Conservation (phyloP, 2,113 vertebrate species). For the Dascyllus trimaculatus region DNA sequence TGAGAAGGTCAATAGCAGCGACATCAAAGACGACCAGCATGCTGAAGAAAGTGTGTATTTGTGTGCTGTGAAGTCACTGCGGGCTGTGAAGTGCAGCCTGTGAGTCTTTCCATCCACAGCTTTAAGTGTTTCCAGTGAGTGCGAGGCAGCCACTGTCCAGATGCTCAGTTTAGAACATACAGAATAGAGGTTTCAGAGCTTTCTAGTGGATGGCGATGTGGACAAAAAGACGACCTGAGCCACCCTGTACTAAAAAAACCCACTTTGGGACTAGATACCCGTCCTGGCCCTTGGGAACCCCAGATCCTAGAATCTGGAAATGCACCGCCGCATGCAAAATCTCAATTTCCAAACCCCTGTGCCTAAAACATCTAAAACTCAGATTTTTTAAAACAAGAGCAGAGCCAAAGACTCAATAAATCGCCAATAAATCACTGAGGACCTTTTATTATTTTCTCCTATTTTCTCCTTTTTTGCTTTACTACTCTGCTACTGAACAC, state of each 20-base stretch:
- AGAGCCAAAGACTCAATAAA: conserved; percentile 82
- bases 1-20: conserved; percentile 12
- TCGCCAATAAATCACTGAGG: conserved; percentile 77
- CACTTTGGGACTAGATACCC: not conserved
- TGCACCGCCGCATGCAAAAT: conserved; percentile 61
- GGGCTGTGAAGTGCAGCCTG: conserved; percentile 8
- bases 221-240: not conserved
- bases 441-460: conserved; percentile 55
- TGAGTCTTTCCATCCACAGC: conserved; percentile 59
- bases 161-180: conserved; percentile 37
- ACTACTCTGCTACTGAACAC: conserved; percentile 76
- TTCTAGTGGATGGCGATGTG: conserved; percentile 25
- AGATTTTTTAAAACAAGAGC: conserved; percentile 81
- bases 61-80: conserved; percentile 47
- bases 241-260: conserved; percentile 11
- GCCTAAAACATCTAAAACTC: conserved; percentile 85
- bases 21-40: conserved; percentile 52
- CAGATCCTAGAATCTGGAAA: conserved; percentile 62
- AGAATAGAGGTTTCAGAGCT: conserved; percentile 42
- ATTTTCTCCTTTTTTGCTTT: conserved; percentile 42
- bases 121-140: conserved; percentile 61
- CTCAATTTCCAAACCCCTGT: conserved; percentile 79
- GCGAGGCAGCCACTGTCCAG: conserved; percentile 58
- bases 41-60: conserved; percentile 24
- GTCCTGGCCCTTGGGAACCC: conserved; percentile 30